Percentiles rank a stretch among this genome's conserved stretches.
Conservation (phyloP, 2,113 vertebrate genomes). For the Tringa solitaria region DNA sequence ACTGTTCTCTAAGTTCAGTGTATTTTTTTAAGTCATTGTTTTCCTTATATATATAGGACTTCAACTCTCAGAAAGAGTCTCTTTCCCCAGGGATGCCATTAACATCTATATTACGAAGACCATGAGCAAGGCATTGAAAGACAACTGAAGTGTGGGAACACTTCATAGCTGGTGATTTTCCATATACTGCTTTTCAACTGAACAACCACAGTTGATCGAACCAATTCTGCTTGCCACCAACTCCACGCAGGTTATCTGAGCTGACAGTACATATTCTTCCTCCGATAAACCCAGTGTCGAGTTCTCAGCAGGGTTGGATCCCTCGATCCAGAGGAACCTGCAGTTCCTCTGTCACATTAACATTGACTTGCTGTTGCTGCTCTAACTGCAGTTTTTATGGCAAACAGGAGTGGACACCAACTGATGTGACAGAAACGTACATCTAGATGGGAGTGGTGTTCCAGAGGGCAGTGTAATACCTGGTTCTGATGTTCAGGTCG, state of each 20-base stretch:
- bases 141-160: not conserved
- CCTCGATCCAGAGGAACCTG: not conserved
- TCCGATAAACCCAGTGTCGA: too few relatives aligned
- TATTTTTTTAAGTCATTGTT: not conserved
- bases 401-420: not conserved
- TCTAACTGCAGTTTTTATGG: not conserved
- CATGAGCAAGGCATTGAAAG: not conserved
- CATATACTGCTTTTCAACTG: not conserved
- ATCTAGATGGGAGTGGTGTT: not conserved
- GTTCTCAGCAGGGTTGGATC: not conserved
- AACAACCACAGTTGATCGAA: not conserved
- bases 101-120: not conserved
- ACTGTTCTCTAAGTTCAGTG: not conserved
- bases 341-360: not conserved
- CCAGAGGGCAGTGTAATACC: not conserved
- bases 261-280: not conserved
- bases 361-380: not conserved
- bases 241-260: not conserved
- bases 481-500: too few relatives aligned
- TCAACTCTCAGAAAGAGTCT: not conserved
- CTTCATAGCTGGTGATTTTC: not conserved
- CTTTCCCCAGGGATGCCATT: not conserved
- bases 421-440: not conserved
- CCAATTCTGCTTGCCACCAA: not conserved
- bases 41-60: not conserved